Conservation (phyloP, 64 coral and sea anemone species). For the Hydrozoanthus tunicans region DNA sequence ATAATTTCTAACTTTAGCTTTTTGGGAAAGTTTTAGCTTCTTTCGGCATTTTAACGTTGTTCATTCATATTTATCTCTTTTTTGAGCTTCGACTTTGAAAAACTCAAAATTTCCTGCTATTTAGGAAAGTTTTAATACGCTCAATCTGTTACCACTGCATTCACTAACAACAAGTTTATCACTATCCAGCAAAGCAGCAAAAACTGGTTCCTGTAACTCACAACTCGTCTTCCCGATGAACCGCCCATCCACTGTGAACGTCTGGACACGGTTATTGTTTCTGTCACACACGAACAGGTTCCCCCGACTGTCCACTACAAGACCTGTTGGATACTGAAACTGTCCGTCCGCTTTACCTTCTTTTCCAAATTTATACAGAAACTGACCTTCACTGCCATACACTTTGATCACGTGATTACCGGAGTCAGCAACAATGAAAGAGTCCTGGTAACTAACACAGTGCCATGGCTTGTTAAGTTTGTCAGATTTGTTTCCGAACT, state of each 20-base stretch:
- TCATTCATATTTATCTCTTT: too few species aligned
- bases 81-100: too few species aligned
- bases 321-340: neutral
- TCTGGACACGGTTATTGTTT: constrained; percentile 18
- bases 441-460: constrained; percentile 34
- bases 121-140: constrained; percentile 1
- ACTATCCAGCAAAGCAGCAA: constrained; percentile 21
- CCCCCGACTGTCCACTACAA: constrained; percentile 8
- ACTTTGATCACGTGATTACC: constrained; percentile 27
- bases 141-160: neutral
- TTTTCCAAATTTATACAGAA: constrained; percentile 46
- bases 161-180: constrained; percentile 28
- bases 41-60: too few species aligned
- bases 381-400: constrained; percentile 40
- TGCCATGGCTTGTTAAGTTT: neutral
- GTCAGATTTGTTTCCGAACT: neutral
- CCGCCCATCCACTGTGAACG: constrained; percentile 29
- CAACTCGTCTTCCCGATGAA: constrained; percentile 41
- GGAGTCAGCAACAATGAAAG: neutral
- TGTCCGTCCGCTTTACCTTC: neutral
- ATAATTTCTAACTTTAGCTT: too few species aligned
- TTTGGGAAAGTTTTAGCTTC: too few species aligned
- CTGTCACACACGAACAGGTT: constrained; percentile 47
- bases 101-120: neutral
- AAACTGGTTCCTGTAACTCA: neutral